A percentile compares a stretch with the other conserved stretches of the same genome.
These are phyloP conservation scores for Perca fluviatilis DNA, from an alignment of 2,113 vertebrate genomes.

Conservation along the genomic window DNA sequence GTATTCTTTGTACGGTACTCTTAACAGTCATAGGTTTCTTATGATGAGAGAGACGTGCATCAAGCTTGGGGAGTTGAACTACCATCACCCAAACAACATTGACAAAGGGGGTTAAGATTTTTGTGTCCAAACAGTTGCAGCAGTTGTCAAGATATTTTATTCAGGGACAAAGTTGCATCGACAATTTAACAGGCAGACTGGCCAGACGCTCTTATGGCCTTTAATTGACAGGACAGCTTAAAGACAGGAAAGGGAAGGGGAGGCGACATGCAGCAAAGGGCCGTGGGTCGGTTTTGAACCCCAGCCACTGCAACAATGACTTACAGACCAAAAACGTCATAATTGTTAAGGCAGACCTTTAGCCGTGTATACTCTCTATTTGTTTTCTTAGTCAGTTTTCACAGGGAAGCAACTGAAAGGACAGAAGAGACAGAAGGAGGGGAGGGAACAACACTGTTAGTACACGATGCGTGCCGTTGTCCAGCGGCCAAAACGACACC, in stretches of 20 bases:
- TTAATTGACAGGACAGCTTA: too few relatives aligned
- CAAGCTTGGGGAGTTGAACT: not conserved
- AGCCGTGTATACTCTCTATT: not conserved
- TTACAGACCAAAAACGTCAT: not conserved
- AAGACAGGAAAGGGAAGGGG: too few relatives aligned
- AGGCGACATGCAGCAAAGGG: too few relatives aligned
- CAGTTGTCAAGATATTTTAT: too few relatives aligned
- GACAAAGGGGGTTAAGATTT: not conserved
- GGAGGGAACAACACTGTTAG: not conserved
- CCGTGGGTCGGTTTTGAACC: too few relatives aligned
- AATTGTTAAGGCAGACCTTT: not conserved
- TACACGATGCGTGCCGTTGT: conserved; percentile 17
- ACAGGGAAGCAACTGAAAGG: not conserved
- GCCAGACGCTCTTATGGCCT: too few relatives aligned
- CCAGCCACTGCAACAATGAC: too few relatives aligned
- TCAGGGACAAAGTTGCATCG: too few relatives aligned
- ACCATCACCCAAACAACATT: not conserved
- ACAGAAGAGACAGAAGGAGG: conserved; percentile 8
- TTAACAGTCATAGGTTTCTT: too few relatives aligned
- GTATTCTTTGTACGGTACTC: not conserved
- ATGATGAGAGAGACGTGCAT: not conserved
- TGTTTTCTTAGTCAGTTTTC: not conserved
- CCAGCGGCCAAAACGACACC: conserved; percentile 37
- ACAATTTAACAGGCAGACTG: too few relatives aligned
- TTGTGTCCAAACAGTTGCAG: too few relatives aligned